Percentiles rank a stretch among this genome's conserved stretches.
Conservation (phyloP, 2,888 invertebrate genomes). For the Polylopha cassiicola region DNA sequence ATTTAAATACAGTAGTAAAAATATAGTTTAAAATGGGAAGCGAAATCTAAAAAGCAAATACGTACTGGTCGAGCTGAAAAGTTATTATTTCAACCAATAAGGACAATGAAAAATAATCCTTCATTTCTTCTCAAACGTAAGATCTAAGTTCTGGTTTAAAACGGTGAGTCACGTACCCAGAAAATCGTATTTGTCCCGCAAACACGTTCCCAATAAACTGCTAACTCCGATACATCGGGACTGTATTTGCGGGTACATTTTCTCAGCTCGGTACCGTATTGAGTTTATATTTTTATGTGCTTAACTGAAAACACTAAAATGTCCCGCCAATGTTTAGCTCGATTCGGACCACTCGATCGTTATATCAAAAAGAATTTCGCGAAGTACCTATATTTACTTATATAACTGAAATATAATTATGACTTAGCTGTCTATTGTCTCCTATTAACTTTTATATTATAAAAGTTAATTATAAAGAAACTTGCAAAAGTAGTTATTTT, state of each 20-base stretch:
- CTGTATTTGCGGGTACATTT: constrained; percentile 28
- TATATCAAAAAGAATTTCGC: too few relatives aligned
- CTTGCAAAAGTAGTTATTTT: too few relatives aligned
- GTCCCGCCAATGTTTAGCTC: too few relatives aligned
- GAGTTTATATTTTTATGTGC: constrained; percentile 10
- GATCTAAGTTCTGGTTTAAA: constrained; percentile 30
- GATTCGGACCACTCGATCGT: too few relatives aligned
- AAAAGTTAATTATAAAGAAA: too few relatives aligned
- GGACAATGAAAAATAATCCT: constrained; percentile 19
- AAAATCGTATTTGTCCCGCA: constrained; percentile 62
- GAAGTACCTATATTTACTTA: too few relatives aligned
- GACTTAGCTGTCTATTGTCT: too few relatives aligned
- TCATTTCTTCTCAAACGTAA: constrained; percentile 10
- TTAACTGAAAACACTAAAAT: constrained; percentile 11
- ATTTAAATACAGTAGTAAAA: too few relatives aligned
- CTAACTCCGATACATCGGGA: constrained; percentile 51
- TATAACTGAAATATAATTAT: too few relatives aligned
- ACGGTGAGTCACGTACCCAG: constrained; percentile 50
- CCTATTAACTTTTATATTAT: too few relatives aligned
- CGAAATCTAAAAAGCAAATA: background rate
- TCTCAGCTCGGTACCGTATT: constrained; percentile 1
- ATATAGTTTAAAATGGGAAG: background rate
- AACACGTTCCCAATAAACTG: constrained; percentile 63
- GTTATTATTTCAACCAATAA: constrained; percentile 1
- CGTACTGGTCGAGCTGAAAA: background rate